Conservation (phyloP, 2,113 vertebrate species). For the Sorex fumeus region DNA sequence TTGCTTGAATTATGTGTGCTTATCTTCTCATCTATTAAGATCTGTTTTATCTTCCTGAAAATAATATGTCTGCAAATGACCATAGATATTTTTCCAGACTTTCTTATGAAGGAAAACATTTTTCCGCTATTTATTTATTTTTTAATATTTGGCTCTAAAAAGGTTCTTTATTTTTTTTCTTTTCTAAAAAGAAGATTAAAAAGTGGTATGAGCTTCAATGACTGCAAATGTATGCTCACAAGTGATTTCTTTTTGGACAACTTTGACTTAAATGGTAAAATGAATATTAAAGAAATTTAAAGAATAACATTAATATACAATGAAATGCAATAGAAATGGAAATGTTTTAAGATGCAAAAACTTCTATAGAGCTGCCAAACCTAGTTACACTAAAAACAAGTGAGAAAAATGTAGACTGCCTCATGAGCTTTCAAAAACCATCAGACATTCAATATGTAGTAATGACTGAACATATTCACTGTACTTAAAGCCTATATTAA, state of each 20-base stretch:
- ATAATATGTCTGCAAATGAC: slow-evolving; percentile 10
- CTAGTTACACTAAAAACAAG: slow-evolving; percentile 73
- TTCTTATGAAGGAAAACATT: slow-evolving; percentile 9
- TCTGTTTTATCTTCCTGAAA: slow-evolving; percentile 25
- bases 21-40: background rate
- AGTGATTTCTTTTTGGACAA: slow-evolving; percentile 24
- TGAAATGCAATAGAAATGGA: slow-evolving; percentile 42
- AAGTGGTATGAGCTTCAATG: background rate
- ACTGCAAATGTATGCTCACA: slow-evolving; percentile 38
- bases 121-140: background rate
- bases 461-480: slow-evolving; percentile 85
- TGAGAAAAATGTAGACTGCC: slow-evolving; percentile 75
- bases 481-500: slow-evolving; percentile 83
- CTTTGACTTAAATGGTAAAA: slow-evolving; percentile 67
- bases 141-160: background rate
- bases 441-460: slow-evolving; percentile 83
- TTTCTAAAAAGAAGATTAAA: slow-evolving; percentile 8
- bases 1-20: background rate
- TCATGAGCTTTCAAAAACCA: slow-evolving; percentile 82
- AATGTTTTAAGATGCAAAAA: slow-evolving; percentile 51
- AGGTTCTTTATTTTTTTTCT: background rate
- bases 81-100: slow-evolving; percentile 9
- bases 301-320: slow-evolving; percentile 70
- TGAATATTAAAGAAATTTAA: slow-evolving; percentile 70
- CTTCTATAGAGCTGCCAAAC: slow-evolving; percentile 68